Percentiles rank a stretch among this genome's conserved stretches.
phyloP scores from a whole-genome alignment of 2,113 vertebrate species.

The Actinemys pallida region DNA sequence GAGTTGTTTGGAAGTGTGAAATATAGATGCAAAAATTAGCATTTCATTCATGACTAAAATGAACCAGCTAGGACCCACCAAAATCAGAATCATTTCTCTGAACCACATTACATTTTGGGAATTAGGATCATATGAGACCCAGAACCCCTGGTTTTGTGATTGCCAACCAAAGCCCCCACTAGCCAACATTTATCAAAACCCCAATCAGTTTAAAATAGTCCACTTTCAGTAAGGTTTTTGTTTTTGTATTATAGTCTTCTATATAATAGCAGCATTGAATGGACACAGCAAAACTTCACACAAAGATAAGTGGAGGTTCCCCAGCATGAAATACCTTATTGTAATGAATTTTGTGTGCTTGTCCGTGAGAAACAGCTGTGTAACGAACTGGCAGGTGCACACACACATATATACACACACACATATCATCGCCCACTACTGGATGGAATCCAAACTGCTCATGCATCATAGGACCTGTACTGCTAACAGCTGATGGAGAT shows the following conservation, averaged over 20 bases:
- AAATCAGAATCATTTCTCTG: accelerated
- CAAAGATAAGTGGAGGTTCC: background rate
- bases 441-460: background rate
- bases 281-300: accelerated
- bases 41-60: background rate
- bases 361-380: no score
- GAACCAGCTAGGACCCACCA: background rate
- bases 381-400: background rate
- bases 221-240: background rate
- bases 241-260: background rate
- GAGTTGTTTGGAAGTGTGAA: background rate
- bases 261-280: background rate
- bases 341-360: background rate
- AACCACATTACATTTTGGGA: background rate
- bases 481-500: background rate
- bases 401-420: background rate
- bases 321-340: no score
- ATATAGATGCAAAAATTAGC: background rate
- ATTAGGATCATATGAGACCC: background rate
- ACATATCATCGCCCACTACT: background rate
- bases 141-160: accelerated
- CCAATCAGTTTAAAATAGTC: background rate
- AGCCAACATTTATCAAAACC: no score
- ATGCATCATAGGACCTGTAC: background rate
- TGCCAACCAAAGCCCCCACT: accelerated